These are phyloP conservation scores for Aleiodes alternator DNA, from an alignment of 2,888 invertebrate species.

Conservation along the genomic window DNA sequence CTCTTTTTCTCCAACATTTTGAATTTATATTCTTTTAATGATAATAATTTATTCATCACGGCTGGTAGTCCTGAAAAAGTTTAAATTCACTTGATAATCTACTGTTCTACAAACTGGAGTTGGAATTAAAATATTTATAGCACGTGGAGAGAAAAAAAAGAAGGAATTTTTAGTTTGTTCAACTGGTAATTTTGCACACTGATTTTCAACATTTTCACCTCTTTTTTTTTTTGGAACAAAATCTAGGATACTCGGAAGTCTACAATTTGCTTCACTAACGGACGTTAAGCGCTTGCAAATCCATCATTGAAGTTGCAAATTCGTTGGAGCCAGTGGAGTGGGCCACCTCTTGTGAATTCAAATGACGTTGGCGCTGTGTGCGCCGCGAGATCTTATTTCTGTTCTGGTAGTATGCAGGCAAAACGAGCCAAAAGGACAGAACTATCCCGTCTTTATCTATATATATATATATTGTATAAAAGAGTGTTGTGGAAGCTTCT, in stretches of 20 bases:
- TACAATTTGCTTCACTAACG: slow-evolving; percentile 45
- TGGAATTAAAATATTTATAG: slow-evolving; percentile 25
- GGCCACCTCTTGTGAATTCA: slow-evolving; percentile 43
- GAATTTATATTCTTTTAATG: background rate
- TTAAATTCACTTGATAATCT: background rate
- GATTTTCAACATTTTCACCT: background rate
- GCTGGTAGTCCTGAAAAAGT: background rate
- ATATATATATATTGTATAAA: background rate
- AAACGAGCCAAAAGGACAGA: slow-evolving; percentile 24
- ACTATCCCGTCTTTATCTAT: no score
- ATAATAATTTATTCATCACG: slow-evolving; percentile 23
- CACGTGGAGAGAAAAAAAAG: background rate
- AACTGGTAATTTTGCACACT: background rate
- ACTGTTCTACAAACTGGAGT: background rate
- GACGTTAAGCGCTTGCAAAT: slow-evolving; percentile 47
- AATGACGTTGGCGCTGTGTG: slow-evolving; percentile 36
- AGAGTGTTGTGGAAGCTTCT: background rate
- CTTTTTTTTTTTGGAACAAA: background rate
- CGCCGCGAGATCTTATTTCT: no score
- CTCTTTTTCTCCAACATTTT: background rate
- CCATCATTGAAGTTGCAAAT: slow-evolving; percentile 46
- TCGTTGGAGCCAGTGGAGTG: slow-evolving; percentile 16
- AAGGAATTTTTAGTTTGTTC: background rate
- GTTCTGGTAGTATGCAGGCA: slow-evolving; percentile 26
- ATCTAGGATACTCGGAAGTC: slow-evolving; percentile 39